Evolutionary conservation across 2,797 vertebrate genomes (phyloP), one percentile per base, ranked within the genome.

Genomic region (Parauchenoglanis ngamensis): DNA sequence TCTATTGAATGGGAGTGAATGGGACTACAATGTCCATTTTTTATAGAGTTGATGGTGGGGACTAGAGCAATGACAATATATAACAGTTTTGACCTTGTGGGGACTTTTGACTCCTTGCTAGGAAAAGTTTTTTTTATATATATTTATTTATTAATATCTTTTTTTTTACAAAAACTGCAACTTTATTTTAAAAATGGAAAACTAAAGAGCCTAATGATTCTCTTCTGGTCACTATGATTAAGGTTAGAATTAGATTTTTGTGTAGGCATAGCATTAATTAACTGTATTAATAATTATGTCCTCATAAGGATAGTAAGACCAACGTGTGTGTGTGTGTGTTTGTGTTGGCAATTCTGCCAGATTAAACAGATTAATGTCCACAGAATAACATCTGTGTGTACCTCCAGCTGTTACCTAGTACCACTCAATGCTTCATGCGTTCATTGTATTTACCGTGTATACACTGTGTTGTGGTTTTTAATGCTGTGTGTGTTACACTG

Each of bases 331-430:
- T 76, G 19, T 44, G 35, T 23, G 17, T 49, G 21, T 73, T 21
- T 68, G 86, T 83, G 70, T 82, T 79, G 4, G 35, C 17, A 12
- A 44, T 73, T 87, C 67, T 86, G 70, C 11, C 83, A 83, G 70
- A 87, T 87, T 85, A 85, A 72, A 73, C 83, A 83, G 83, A 70
- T 88, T 73, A 75, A 61, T 88, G 65, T 85, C 72, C 85, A 83
- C 78, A 85, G 63, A 83, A 77, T 86, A 88, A 85, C 61, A 82
- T 86, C 72, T 83, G 54, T 86, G 73, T 84, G 28, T 83, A 77
- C 65, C 35, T 89, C 65, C 72, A 87, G 57, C 86, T 89, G 87
- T 81, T 44, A 40, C 78, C 68, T 86, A 89, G 86, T 87, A 80
- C 85, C 76, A 85, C 89, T 90, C 77, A 79, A 79, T 68, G 31